These are phyloP conservation scores for Erythrocercus mccallii DNA, from an alignment of 2,113 vertebrate genomes.

Conservation along the genomic window DNA sequence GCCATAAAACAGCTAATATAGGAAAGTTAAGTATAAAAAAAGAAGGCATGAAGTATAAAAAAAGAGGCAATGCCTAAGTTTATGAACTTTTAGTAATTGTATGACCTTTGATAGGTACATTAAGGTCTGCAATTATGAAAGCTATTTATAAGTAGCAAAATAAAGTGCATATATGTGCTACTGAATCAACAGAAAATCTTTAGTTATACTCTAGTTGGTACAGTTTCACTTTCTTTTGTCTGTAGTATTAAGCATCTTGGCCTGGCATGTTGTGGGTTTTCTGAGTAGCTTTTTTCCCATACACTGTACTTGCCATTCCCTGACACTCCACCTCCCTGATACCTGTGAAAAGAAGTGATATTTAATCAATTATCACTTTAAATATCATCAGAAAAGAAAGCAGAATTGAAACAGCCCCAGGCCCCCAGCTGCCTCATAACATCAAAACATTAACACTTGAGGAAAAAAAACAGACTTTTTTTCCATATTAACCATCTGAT, in stretches of 20 bases:
- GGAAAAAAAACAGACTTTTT: not conserved
- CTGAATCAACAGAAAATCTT: not conserved
- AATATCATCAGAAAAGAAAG: not conserved
- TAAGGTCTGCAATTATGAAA: not conserved
- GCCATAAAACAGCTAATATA: not conserved
- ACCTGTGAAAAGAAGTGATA: not conserved
- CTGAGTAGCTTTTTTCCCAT: not conserved
- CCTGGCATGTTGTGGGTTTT: not conserved
- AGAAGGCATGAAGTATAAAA: not conserved
- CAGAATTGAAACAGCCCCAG: not conserved
- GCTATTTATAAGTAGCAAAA: not conserved
- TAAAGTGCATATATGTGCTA: not conserved
- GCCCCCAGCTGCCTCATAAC: not conserved
- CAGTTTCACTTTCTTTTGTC: not conserved
- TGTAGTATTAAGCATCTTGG: not conserved
- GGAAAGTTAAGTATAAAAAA: not conserved
- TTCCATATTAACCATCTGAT: not conserved
- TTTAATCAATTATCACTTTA: slow-evolving; percentile 16
- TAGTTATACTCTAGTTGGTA: not conserved
- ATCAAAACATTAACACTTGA: not conserved
- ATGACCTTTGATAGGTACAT: not conserved
- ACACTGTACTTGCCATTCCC: not conserved
- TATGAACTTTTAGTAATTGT: not conserved
- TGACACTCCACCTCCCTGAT: not conserved
- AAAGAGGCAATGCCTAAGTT: not conserved